Evolutionary conservation across 1,140 invertebrate genomes (phyloP).

Genomic region (Scaptomyza graminum): DNA sequence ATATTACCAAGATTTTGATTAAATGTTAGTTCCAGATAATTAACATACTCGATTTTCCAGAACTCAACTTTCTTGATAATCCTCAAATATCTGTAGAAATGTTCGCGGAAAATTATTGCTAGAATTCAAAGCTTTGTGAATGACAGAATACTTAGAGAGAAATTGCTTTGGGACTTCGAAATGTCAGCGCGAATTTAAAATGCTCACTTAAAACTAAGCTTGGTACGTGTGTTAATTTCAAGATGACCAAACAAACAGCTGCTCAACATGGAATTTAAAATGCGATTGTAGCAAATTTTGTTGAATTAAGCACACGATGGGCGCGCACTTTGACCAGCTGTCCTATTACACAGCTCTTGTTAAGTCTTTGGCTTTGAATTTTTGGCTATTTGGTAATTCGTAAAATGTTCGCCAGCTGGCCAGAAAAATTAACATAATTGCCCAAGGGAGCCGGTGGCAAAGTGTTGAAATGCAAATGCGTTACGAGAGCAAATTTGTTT

Average conservation of each 20-base stretch:
- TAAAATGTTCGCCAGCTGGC: conserved; percentile 65
- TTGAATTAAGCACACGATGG: conserved; percentile 54
- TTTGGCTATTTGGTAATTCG: conserved; percentile 62
- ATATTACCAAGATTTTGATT: too few relatives aligned
- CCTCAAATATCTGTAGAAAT: too few relatives aligned
- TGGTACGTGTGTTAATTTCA: conserved; percentile 30
- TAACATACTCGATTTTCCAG: too few relatives aligned
- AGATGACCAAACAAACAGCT: conserved; percentile 19
- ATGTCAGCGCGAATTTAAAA: too few relatives aligned
- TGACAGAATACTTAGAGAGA: not conserved
- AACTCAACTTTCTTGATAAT: too few relatives aligned
- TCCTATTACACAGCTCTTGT: not conserved
- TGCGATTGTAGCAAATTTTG: conserved; percentile 69
- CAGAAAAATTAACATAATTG: conserved; percentile 70
- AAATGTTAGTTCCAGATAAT: too few relatives aligned
- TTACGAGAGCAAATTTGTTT: not conserved
- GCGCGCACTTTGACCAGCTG: not conserved
- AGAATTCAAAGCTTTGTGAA: too few relatives aligned
- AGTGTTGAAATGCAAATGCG: conserved; percentile 53
- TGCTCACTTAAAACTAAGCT: not conserved
- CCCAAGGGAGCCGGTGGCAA: conserved; percentile 7
- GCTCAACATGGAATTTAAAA: conserved; percentile 53
- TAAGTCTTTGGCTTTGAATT: conserved; percentile 61
- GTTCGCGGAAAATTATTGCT: too few relatives aligned
- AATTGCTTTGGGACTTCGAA: conserved; percentile 3